Conservation (phyloP, 2,888 invertebrate genomes). For the Dione vanillae region DNA sequence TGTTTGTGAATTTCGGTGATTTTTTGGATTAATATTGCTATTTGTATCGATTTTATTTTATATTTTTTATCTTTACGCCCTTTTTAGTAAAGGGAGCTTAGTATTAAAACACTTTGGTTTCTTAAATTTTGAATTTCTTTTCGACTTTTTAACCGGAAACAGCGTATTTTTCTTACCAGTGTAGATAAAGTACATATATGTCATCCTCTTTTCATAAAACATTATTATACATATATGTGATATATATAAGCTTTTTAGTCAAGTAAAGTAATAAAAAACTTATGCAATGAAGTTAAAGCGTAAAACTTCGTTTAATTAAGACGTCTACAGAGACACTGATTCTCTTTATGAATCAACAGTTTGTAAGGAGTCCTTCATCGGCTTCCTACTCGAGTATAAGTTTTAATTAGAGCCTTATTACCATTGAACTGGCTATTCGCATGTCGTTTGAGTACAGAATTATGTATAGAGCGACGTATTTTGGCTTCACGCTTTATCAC, state of each 20-base stretch:
- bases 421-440: background rate
- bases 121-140: too few species aligned
- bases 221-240: too few species aligned
- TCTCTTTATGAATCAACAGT: constrained; percentile 20
- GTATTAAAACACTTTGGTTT: too few species aligned
- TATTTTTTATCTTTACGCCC: too few species aligned
- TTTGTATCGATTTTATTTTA: background rate
- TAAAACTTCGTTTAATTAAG: constrained; percentile 28
- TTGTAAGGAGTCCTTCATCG: constrained; percentile 8
- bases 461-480: too few species aligned
- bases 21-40: background rate
- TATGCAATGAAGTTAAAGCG: constrained; percentile 1
- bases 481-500: too few species aligned
- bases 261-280: constrained; percentile 15
- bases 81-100: too few species aligned
- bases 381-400: constrained; percentile 3
- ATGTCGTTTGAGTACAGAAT: background rate
- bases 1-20: background rate
- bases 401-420: constrained; percentile 19
- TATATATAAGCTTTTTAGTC: too few species aligned
- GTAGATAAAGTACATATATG: too few species aligned
- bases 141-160: too few species aligned
- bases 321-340: constrained; percentile 1
- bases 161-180: too few species aligned
- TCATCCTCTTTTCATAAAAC: too few species aligned